Conservation (phyloP, 2,888 invertebrate genomes). For the Drosophila nr. perissopoda region DNA sequence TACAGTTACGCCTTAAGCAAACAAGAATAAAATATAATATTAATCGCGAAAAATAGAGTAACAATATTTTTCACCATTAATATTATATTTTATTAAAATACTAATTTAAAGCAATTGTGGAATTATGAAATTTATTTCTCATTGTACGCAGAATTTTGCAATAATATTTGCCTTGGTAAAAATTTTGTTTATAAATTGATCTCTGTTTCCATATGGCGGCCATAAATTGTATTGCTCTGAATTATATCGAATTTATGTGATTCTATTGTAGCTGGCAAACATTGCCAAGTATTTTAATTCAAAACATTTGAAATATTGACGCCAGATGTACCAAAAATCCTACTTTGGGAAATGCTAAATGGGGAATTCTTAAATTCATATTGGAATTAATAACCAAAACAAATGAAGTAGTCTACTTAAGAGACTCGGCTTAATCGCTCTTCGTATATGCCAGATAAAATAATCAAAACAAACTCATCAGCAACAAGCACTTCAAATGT, state of each 20-base stretch:
- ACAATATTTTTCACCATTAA: neutral
- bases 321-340: neutral
- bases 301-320: neutral
- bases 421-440: neutral
- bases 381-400: neutral
- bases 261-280: neutral
- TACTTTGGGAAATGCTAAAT: neutral
- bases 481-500: neutral
- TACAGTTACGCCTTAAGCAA: neutral
- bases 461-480: neutral
- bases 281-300: neutral
- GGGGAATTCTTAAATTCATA: neutral
- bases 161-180: neutral
- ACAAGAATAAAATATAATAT: neutral
- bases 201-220: neutral
- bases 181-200: neutral
- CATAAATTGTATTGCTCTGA: slow-evolving; percentile 2
- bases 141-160: neutral
- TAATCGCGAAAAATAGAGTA: neutral
- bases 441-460: neutral
- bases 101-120: neutral
- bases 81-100: neutral
- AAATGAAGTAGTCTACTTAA: neutral
- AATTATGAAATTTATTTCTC: neutral
- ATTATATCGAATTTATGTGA: neutral